phyloP scores from a whole-genome alignment of 2,888 invertebrate genomes.

The Volucella inanis region DNA sequence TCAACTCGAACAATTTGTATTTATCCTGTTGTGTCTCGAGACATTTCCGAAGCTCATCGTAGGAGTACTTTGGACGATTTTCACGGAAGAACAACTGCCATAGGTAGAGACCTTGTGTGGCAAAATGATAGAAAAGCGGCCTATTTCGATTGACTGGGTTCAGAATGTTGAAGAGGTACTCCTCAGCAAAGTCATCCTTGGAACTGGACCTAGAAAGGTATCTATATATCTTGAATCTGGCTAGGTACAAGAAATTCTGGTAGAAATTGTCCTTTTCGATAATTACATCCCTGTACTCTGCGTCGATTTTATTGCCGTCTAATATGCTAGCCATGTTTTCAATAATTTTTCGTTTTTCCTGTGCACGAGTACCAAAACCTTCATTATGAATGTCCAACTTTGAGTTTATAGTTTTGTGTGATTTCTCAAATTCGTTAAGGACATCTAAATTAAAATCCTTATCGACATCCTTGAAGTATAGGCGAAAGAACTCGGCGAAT shows the following conservation, averaged over 20 bases:
- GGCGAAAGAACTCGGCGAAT: slow-evolving; percentile 66
- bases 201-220: slow-evolving; percentile 48
- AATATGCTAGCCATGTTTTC: slow-evolving; percentile 48
- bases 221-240: slow-evolving; percentile 52
- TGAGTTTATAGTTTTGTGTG: slow-evolving; percentile 43
- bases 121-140: slow-evolving; percentile 65
- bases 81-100: slow-evolving; percentile 70
- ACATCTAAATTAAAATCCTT: slow-evolving; percentile 60
- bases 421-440: slow-evolving; percentile 63
- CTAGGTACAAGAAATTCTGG: slow-evolving; percentile 57
- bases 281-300: slow-evolving; percentile 45
- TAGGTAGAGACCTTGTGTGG: slow-evolving; percentile 64
- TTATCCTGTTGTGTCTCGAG: slow-evolving; percentile 59
- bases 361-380: slow-evolving; percentile 29
- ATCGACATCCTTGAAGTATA: slow-evolving; percentile 60
- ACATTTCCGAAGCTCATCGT: slow-evolving; percentile 54
- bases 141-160: slow-evolving; percentile 67
- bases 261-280: slow-evolving; percentile 69
- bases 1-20: slow-evolving; percentile 64
- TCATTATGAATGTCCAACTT: slow-evolving; percentile 36
- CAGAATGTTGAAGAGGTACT: slow-evolving; percentile 61
- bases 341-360: slow-evolving; percentile 58
- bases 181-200: slow-evolving; percentile 49
- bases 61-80: slow-evolving; percentile 64
- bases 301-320: slow-evolving; percentile 49